Evolutionary conservation across 2,113 vertebrate species (phyloP).

Genomic region (Solea senegalensis): DNA sequence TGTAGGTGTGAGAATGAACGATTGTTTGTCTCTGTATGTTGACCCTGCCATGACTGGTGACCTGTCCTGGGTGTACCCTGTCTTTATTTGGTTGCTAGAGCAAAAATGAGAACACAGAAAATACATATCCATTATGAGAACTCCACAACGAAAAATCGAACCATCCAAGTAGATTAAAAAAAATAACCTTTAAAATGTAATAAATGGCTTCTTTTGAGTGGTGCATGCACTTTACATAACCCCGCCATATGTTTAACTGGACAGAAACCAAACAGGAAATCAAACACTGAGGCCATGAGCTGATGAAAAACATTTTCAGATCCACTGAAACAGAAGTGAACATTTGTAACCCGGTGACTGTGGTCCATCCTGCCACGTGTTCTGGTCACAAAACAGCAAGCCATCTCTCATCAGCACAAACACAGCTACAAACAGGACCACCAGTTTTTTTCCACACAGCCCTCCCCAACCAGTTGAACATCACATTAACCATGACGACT

Average conservation of each 20-base stretch:
- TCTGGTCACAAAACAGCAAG: constrained; percentile 49
- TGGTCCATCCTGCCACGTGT: constrained; percentile 40
- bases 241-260: constrained; percentile 44
- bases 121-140: too few relatives aligned
- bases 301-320: constrained; percentile 56
- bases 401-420: constrained; percentile 48
- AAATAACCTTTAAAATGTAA: too few relatives aligned
- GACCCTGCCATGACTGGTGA: too few relatives aligned
- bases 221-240: constrained; percentile 39
- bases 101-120: too few relatives aligned
- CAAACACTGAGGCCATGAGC: constrained; percentile 55
- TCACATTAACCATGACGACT: constrained; percentile 33
- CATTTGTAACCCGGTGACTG: constrained; percentile 36
- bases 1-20: too few relatives aligned
- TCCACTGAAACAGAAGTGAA: constrained; percentile 47
- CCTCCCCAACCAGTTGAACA: constrained; percentile 22
- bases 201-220: neutral
- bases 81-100: too few relatives aligned
- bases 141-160: too few relatives aligned
- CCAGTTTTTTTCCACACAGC: constrained; percentile 59
- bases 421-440: constrained; percentile 63
- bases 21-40: too few relatives aligned
- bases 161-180: too few relatives aligned
- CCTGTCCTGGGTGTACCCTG: too few relatives aligned
- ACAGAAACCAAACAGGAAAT: constrained; percentile 60